These are phyloP conservation scores for rat (Rattus norvegicus) DNA, from an alignment of 2,113 vertebrate genomes.

Conservation along the genomic window GRCr8 NC_086031.1:96592001-96592500, in stretches of 20 bases:
- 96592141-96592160: no score
- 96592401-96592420: neutral
- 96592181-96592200: neutral
- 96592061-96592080: neutral
- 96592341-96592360: neutral
- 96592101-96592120: neutral
- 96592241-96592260: neutral
- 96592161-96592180: neutral
- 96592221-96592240: neutral
- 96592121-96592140: neutral
- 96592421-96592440: neutral
- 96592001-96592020: neutral
- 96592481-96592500: neutral
- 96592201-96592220: rapidly evolving
- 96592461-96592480: neutral
- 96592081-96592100: neutral
- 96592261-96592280: neutral
- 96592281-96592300: neutral
- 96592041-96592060: neutral
- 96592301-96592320: neutral
- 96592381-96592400: neutral
- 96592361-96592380: neutral
- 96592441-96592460: neutral
- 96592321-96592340: neutral
- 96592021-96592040: neutral